Evolutionary conservation across 2,113 vertebrate genomes (phyloP), one percentile per base, ranked within the genome.

Genomic region (Apodemus sylvaticus): DNA sequence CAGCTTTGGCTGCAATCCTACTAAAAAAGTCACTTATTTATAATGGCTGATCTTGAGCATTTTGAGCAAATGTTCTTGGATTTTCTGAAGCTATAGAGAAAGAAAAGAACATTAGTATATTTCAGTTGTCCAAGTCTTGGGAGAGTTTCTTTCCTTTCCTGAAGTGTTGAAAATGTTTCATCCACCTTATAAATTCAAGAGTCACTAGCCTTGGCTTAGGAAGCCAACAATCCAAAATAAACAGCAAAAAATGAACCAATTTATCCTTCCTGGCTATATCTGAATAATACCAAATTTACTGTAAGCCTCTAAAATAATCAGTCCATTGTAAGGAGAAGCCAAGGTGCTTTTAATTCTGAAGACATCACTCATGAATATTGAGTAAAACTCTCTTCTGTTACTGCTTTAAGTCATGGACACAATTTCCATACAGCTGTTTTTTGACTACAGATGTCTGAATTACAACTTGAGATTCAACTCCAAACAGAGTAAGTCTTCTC

Each of bases 91-190:
- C n/a, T 71, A 86, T 92, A 19, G 76, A 94, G 60, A 36, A 83
- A 90, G 3, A 92, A 94, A 92, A 89, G 48, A 94, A 51, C 36
- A 76, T 89, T 89, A 85, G 51, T 71, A n/a, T 74, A 73, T 77
- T 96, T 95, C 86, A 48, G 58, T 89, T 92, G 77, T 55, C 68
- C 31, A 29, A 36, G 36, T 79, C 95, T 95, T 85, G 19, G 70
- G 55, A 74, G 94, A 95, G 95, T 94, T 94, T 97, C 81, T 90
- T 92, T 93, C 95, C 42, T 53, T 93, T 91, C 96, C 5, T 96
- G 55, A 96, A 96, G 90, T 95, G 77, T 66, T 96, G 76, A 93
- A 95, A 95, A 94, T 89, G 64, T 97, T 94, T 97, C 95, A 89
- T 83, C 76, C 68, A 97, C 93, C n/a, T 51, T 94, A 94, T 92